Evolutionary conservation across 2,888 invertebrate genomes (phyloP).

Genomic region (Dendrolimus pini): DNA sequence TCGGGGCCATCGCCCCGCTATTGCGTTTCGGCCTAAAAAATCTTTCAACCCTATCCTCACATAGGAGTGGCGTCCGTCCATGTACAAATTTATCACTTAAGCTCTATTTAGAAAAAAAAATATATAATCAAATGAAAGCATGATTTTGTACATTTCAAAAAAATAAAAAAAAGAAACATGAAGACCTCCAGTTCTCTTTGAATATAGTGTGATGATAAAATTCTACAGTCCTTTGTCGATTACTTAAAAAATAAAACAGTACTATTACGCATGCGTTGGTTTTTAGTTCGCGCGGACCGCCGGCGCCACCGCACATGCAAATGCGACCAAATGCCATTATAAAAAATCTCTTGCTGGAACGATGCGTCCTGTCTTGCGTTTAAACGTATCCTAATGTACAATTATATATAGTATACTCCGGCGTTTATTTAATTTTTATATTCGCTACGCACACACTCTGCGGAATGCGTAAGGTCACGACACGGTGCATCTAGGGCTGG

Average conservation of each 20-base stretch:
- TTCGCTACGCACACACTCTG: slow-evolving; percentile 1
- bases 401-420: slow-evolving; percentile 19
- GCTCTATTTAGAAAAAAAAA: slow-evolving; percentile 66
- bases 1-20: slow-evolving; percentile 34
- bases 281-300: slow-evolving; percentile 10
- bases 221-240: slow-evolving; percentile 66
- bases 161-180: slow-evolving; percentile 52
- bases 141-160: slow-evolving; percentile 74
- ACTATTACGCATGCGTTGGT: slow-evolving; percentile 38
- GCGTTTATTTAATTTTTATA: slow-evolving; percentile 7
- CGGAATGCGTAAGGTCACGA: neutral
- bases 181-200: slow-evolving; percentile 42
- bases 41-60: slow-evolving; percentile 18
- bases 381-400: slow-evolving; percentile 19
- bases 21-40: slow-evolving; percentile 37
- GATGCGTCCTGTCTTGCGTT: slow-evolving; percentile 9
- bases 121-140: slow-evolving; percentile 64
- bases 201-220: slow-evolving; percentile 72
- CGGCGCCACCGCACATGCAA: slow-evolving; percentile 25
- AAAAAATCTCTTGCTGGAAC: slow-evolving; percentile 14
- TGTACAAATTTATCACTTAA: slow-evolving; percentile 70
- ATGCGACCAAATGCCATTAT: slow-evolving; percentile 55
- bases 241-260: slow-evolving; percentile 66
- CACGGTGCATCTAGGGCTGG: neutral
- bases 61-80: slow-evolving; percentile 42